These are phyloP conservation scores for Ahaetulla prasina DNA, from an alignment of 2,113 vertebrate genomes.

Conservation along the genomic window DNA sequence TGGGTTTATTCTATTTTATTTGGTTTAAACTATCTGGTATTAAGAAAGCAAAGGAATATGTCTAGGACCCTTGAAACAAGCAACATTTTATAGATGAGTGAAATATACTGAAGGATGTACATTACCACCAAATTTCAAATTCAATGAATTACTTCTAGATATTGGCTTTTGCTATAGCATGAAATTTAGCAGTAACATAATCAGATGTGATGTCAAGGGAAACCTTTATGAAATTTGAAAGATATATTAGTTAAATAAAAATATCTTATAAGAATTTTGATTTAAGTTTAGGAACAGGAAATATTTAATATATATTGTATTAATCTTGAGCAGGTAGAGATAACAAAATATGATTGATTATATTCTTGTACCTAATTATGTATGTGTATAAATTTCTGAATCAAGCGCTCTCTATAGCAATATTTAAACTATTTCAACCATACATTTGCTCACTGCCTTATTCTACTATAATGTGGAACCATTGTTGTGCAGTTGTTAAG, in stretches of 20 bases:
- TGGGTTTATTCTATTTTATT: constrained; percentile 60
- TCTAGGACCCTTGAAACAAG: constrained; percentile 64
- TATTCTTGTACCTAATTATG: constrained; percentile 33
- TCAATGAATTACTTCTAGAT: constrained; percentile 69
- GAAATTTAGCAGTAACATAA: constrained; percentile 68
- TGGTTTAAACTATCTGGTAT: constrained; percentile 62
- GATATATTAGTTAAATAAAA: constrained; percentile 62
- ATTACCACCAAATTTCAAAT: constrained; percentile 66
- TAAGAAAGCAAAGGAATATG: constrained; percentile 65
- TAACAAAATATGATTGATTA: constrained; percentile 45
- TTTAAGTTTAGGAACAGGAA: constrained; percentile 68
- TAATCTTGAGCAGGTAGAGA: constrained; percentile 53
- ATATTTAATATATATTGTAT: constrained; percentile 64
- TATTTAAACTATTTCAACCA: not conserved
- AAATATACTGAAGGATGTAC: constrained; percentile 63
- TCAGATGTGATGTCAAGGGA: constrained; percentile 70
- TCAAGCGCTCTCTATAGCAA: not conserved
- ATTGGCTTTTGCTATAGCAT: constrained; percentile 64
- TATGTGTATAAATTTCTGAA: not conserved
- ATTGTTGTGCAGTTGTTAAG: not conserved
- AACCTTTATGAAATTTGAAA: constrained; percentile 68
- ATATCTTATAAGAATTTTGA: constrained; percentile 60
- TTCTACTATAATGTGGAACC: not conserved
- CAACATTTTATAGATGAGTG: constrained; percentile 67
- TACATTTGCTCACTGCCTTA: not conserved